A percentile compares a stretch with the other conserved stretches of the same genome.
phyloP scores from a whole-genome alignment of 2,113 vertebrate genomes.

The Triplophysa siluroides region DNA sequence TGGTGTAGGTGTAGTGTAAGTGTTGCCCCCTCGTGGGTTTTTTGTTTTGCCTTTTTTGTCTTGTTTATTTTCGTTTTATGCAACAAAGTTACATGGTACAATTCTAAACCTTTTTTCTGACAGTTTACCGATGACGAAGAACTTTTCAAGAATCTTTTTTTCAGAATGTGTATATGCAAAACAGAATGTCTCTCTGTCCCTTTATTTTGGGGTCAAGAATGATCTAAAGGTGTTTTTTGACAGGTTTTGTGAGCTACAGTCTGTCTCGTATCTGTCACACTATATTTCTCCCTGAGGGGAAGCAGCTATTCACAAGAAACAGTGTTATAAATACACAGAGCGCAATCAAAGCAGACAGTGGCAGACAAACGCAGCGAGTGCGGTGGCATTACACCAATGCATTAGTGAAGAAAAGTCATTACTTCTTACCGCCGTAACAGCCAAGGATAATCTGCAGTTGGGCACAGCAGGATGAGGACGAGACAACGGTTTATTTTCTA shows the following conservation, averaged over 20 bases:
- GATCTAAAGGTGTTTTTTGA: neutral
- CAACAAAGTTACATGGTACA: no score
- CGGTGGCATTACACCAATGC: slow-evolving; percentile 11
- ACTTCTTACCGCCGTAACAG: slow-evolving; percentile 26
- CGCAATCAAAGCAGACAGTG: neutral
- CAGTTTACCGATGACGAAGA: no score
- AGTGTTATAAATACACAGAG: neutral
- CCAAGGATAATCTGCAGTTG: slow-evolving; percentile 13
- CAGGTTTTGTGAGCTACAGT: neutral
- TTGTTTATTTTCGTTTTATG: no score
- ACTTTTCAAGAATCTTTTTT: no score
- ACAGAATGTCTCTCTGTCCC: no score
- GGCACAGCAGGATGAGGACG: slow-evolving; percentile 11
- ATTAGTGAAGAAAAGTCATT: slow-evolving; percentile 30
- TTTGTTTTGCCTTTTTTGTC: no score
- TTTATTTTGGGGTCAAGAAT: neutral
- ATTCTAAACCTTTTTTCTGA: no score
- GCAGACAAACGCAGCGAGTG: slow-evolving; percentile 2
- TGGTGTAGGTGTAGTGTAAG: no score
- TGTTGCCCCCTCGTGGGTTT: no score
- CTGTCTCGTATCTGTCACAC: neutral
- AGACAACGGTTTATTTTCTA: slow-evolving; percentile 25
- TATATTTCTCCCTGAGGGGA: neutral
- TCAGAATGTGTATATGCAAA: no score
- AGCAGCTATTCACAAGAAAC: neutral